These are phyloP conservation scores for Anagrus nilaparvatae DNA, from an alignment of 1,140 invertebrate genomes.

Conservation along the genomic window DNA sequence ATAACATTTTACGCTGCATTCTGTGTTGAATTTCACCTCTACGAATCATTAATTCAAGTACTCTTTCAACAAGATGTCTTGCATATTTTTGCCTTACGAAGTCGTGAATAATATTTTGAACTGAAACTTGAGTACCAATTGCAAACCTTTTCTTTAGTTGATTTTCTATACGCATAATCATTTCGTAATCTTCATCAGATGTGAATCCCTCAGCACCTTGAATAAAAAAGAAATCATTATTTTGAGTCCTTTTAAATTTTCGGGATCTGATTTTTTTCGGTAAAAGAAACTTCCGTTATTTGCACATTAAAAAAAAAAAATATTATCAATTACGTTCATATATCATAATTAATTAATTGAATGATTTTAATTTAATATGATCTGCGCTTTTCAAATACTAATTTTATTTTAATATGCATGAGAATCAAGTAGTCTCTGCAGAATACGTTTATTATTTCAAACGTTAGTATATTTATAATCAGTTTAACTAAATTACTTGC, in stretches of 20 bases:
- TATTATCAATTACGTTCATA: background rate
- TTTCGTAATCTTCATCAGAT: slow-evolving; percentile 87
- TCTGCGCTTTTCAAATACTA: no score
- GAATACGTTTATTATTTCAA: no score
- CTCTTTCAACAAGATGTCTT: slow-evolving; percentile 78
- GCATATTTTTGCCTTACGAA: slow-evolving; percentile 90
- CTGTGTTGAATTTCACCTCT: slow-evolving; percentile 91
- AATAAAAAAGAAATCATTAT: slow-evolving; percentile 20
- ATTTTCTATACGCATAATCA: slow-evolving; percentile 81
- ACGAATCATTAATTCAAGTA: slow-evolving; percentile 87
- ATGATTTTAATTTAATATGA: no score
- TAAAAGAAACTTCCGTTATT: background rate
- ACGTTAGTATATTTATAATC: no score
- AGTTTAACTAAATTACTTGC: no score
- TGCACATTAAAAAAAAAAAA: background rate
- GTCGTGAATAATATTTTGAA: slow-evolving; percentile 88
- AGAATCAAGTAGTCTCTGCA: no score
- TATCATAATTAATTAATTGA: slow-evolving; percentile 1
- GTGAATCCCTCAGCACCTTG: slow-evolving; percentile 94
- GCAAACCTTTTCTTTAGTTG: slow-evolving; percentile 91
- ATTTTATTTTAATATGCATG: no score
- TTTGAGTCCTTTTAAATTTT: background rate
- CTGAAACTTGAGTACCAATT: slow-evolving; percentile 92
- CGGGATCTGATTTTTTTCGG: background rate
- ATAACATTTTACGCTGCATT: slow-evolving; percentile 94